phyloP scores from a whole-genome alignment of 2,888 invertebrate genomes.

The Tachystola acroxantha region DNA sequence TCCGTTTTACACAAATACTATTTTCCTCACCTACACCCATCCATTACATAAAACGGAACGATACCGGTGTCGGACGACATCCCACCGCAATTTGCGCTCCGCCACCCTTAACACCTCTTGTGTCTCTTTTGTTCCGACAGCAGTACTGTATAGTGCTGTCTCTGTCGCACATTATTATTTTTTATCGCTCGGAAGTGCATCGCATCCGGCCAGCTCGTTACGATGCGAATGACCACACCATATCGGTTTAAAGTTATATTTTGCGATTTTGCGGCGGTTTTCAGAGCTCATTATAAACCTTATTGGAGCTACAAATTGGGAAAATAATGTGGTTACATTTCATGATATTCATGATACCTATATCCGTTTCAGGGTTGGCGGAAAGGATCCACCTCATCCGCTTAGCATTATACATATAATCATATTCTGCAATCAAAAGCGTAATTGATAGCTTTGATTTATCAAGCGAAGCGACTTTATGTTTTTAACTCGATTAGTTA shows the following conservation, averaged over 20 bases:
- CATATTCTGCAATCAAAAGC: too few relatives aligned
- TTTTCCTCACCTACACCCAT: background rate
- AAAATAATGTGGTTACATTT: too few relatives aligned
- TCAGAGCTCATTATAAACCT: too few relatives aligned
- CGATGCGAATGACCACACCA: background rate
- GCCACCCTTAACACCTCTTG: background rate
- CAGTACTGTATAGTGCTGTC: conserved; percentile 3
- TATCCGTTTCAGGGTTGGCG: too few relatives aligned
- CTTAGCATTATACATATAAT: too few relatives aligned
- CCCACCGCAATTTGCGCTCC: conserved; percentile 3
- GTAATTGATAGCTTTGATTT: too few relatives aligned
- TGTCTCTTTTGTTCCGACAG: background rate
- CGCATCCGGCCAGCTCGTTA: conserved; percentile 7
- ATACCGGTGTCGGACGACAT: conserved; percentile 5
- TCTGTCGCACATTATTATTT: conserved; percentile 19
- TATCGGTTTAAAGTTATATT: conserved; percentile 1
- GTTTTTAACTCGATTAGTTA: too few relatives aligned
- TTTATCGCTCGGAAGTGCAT: conserved; percentile 16
- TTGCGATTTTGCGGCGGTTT: background rate
- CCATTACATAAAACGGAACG: conserved; percentile 4
- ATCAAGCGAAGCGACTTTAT: too few relatives aligned
- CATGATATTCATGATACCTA: too few relatives aligned
- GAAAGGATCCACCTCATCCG: too few relatives aligned
- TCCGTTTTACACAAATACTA: too few relatives aligned
- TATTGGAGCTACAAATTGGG: too few relatives aligned